Conservation (phyloP, 1,140 invertebrate species). For the Solenopsis fugax region DNA sequence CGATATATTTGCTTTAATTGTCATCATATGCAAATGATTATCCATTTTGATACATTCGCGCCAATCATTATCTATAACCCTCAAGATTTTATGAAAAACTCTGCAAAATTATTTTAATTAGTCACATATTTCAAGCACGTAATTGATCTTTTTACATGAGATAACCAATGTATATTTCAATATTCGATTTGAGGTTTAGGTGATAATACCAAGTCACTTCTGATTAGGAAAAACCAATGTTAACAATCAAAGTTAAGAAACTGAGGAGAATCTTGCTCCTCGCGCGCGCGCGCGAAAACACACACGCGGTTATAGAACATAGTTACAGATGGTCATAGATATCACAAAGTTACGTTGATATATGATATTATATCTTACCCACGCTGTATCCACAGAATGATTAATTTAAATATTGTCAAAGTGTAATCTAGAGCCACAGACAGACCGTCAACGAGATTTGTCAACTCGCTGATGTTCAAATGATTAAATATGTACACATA, state of each 20-base stretch:
- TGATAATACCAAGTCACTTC: not conserved
- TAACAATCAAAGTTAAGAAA: not conserved
- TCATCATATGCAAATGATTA: constrained; percentile 24
- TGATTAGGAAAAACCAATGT: not conserved
- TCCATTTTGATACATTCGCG: not conserved
- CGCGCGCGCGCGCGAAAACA: too few relatives aligned
- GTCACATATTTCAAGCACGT: not conserved
- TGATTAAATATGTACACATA: constrained; percentile 41
- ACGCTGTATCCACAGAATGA: constrained; percentile 3
- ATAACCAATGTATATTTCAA: not conserved
- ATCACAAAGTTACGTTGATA: too few relatives aligned
- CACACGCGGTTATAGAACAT: too few relatives aligned
- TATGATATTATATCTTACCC: constrained; percentile 18
- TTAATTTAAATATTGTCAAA: constrained; percentile 23
- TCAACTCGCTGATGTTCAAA: not conserved
- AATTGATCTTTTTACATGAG: not conserved
- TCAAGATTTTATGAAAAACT: not conserved
- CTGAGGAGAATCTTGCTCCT: not conserved
- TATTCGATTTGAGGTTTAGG: not conserved
- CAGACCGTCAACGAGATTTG: constrained; percentile 18
- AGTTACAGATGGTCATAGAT: too few relatives aligned
- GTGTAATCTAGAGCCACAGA: not conserved
- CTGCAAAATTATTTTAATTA: constrained; percentile 16
- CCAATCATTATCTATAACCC: constrained; percentile 15
- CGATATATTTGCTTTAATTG: constrained; percentile 21